Evolutionary conservation across 2,888 invertebrate species (phyloP), one percentile per base, ranked within the genome.

Genomic region (Plusia festucae): DNA sequence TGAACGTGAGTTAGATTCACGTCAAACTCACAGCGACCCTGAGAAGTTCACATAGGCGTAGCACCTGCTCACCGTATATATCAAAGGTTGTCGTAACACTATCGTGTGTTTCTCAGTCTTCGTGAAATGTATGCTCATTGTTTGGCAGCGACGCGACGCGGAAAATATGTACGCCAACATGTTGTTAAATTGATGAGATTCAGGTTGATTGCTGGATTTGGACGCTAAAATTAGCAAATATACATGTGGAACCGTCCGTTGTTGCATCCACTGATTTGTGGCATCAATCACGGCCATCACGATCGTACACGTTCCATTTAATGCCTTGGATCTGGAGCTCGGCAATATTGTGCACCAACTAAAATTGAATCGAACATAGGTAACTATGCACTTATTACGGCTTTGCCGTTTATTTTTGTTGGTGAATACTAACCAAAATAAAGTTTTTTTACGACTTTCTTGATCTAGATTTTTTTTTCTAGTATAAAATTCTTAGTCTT

Each of bases 21-120:
- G 58, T 67, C 52, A 72, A 63, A 58, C 46, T 71, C 52, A 30
- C 58, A 74, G 79, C 79, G 84, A 81, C 85, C 85, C 77, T 87
- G 88, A 85, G 79, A 80, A 83, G 85, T 85, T 85, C 83, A 83
- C 82, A 82, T 82, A 82, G 70, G 80, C 68, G 80, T 55, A 54
- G 76, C 91, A 92, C 88, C 91, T 92, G 91, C 84, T 85, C 65
- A 76, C 82, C 82, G 85, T 86, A 85, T 88, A 89, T 88, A 89
- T 87, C 82, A 81, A 82, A 83, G 81, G 76, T 84, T 86, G 88
- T 88, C 88, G 85, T 82, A 84, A 85, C 83, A 81, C 75, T 76
- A 80, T 81, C 76, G 76, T 77, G 68, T 81, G 72, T 76, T 81
- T 77, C 78, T 69, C 53, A 62, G 62, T 63, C 70, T 80, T 74